Evolutionary conservation across 2,888 invertebrate genomes (phyloP), one percentile per base, ranked within the genome.

Genomic region (Eueremaeus valkanovi): DNA sequence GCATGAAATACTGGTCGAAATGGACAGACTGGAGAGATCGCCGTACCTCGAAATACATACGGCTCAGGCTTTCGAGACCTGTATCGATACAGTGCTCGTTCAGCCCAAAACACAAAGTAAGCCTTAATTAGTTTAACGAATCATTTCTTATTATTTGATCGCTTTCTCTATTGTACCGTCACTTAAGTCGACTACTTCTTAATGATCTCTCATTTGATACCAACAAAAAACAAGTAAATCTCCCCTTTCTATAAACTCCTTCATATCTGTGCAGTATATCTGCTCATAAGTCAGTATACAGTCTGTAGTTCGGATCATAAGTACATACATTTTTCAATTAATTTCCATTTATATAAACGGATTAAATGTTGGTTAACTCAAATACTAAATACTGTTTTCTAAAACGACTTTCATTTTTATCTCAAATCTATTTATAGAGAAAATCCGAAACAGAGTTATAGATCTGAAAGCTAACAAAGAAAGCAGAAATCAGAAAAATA

Each of bases 1-100:
- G 40, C 16, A 42, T 45, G 70, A 42, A 29, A 42, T 70, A 70
- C 21, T 11, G 21, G 5, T 9, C 27, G 78, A 77, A 31, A 68
- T 78, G 18, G 70, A 74, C 1, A 75, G 51, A 49, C 68, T 78
- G 21, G 78, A 77, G n/a, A 42, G 21, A 16, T 73, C 74, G 0
- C 78, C 78, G 0, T 78, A 78, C 40, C 11, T 66, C 2, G 74
- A 76, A 13, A 45, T 40, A 6, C 68, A 75, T 33, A 77, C 78
- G n/a, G 78, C 75, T 11, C 73, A 76, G 33, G 77, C 77, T 11
- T 79, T 79, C 68, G 77, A 77, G 58, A 36, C 24, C 24, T 79
- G 79, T 55, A 36, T 78, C 18, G 77, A 78, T 16, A 74, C 72
- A 18, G 78, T 79, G 13, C 58, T 79, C 18, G 63, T 77, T n/a